Percentiles rank a stretch among this genome's conserved stretches.
Evolutionary conservation across 2,797 vertebrate species (phyloP).

Genomic region (Malurus splendens): DNA sequence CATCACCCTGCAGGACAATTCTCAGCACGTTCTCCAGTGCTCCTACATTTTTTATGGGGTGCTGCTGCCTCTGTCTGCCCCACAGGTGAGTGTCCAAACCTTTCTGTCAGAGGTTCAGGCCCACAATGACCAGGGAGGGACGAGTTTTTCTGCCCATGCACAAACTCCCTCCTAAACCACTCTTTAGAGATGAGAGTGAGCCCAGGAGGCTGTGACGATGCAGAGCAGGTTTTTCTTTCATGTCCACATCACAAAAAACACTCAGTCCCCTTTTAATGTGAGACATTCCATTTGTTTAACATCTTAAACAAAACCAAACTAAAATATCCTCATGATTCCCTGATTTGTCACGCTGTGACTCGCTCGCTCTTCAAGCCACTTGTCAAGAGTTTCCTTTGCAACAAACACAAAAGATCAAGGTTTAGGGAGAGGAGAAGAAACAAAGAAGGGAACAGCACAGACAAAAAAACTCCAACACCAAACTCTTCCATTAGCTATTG

Average conservation of each 20-base stretch:
- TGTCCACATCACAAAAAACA: not conserved
- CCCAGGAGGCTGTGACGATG: not conserved
- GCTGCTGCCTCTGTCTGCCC: not conserved
- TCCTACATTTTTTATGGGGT: not conserved
- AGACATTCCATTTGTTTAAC: not conserved
- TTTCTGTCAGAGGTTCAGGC: not conserved
- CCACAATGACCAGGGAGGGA: not conserved
- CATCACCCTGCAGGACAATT: not conserved
- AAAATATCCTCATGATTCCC: not conserved
- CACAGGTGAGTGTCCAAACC: not conserved
- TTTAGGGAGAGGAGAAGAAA: accelerated
- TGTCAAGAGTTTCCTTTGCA: not conserved
- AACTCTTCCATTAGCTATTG: not conserved
- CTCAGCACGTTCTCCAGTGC: not conserved
- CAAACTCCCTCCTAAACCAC: not conserved
- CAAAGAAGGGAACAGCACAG: not conserved
- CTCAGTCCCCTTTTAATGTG: not conserved
- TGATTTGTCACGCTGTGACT: not conserved
- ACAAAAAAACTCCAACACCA: not conserved
- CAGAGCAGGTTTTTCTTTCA: not conserved
- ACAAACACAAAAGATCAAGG: not conserved
- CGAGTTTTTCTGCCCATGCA: accelerated
- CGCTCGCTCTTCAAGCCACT: not conserved
- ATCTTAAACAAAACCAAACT: not conserved
- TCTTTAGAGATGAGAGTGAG: too few relatives aligned